Conservation (phyloP, 1,140 invertebrate genomes). For the Papilio polytes region DNA sequence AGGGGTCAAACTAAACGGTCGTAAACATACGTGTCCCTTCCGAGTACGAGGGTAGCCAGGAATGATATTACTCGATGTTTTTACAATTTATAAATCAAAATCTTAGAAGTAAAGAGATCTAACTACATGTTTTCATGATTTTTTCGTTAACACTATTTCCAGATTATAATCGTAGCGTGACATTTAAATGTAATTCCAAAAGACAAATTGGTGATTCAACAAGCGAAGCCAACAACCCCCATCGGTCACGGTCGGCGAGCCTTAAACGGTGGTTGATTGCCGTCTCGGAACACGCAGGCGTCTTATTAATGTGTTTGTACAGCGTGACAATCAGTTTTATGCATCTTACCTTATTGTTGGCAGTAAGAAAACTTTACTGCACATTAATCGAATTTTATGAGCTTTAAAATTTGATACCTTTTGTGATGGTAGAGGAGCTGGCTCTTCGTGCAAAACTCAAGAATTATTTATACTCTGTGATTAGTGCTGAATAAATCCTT, state of each 20-base stretch:
- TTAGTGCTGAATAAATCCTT: slow-evolving; percentile 3
- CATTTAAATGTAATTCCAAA: neutral
- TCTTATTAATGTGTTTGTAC: slow-evolving; percentile 58
- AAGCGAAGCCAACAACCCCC: slow-evolving; percentile 49
- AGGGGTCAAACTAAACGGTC: neutral
- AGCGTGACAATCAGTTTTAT: slow-evolving; percentile 53
- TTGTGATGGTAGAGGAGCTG: neutral
- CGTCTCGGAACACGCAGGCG: slow-evolving; percentile 51
- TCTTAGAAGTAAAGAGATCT: too few species aligned
- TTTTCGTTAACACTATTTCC: neutral
- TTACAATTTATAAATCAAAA: too few species aligned
- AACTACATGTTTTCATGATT: too few species aligned
- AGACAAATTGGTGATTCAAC: slow-evolving; percentile 36
- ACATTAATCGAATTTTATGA: neutral
- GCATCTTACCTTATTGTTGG: slow-evolving; percentile 40
- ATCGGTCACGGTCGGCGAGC: slow-evolving; percentile 57
- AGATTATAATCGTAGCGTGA: neutral
- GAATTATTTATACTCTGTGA: too few species aligned
- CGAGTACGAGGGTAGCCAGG: neutral
- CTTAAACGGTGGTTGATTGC: slow-evolving; percentile 43
- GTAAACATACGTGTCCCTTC: neutral
- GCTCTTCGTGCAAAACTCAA: too few species aligned
- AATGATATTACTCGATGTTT: neutral
- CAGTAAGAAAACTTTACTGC: neutral
- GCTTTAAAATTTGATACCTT: neutral